phyloP scores from a whole-genome alignment of 2,888 invertebrate species.

The Ormyrus rosae region DNA sequence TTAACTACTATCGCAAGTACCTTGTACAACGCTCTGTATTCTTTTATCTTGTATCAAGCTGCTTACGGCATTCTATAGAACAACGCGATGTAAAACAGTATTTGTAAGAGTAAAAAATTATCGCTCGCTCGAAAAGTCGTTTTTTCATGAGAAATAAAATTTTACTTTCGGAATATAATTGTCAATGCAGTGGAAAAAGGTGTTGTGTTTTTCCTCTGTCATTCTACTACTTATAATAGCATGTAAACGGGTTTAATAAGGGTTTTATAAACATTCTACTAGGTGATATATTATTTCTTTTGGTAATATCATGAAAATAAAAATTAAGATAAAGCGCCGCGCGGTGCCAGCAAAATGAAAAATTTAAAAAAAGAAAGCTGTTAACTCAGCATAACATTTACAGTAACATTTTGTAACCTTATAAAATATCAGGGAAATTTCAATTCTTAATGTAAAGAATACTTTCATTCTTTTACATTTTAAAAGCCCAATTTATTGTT shows the following conservation, averaged over 20 bases:
- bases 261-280: conserved; percentile 52
- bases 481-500: conserved; percentile 45
- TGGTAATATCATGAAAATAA: conserved; percentile 43
- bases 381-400: conserved; percentile 13
- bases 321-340: conserved; percentile 32
- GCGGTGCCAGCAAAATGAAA: conserved; percentile 27
- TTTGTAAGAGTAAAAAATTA: conserved; percentile 49
- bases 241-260: conserved; percentile 51
- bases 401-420: conserved; percentile 45
- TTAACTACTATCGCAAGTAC: conserved; percentile 41
- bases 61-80: conserved; percentile 43
- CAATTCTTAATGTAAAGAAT: conserved; percentile 38
- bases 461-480: conserved; percentile 38
- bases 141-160: conserved; percentile 29
- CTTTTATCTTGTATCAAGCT: conserved; percentile 44
- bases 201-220: conserved; percentile 26
- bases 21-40: conserved; percentile 44
- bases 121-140: conserved; percentile 21
- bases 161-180: conserved; percentile 29
- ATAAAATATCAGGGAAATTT: conserved; percentile 24
- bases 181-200: conserved; percentile 18
- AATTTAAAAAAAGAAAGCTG: conserved; percentile 26
- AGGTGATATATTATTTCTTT: conserved; percentile 48
- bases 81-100: conserved; percentile 56
- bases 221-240: conserved; percentile 46